phyloP scores from a whole-genome alignment of 2,888 invertebrate genomes.

The Chymomyza fuscimana region DNA sequence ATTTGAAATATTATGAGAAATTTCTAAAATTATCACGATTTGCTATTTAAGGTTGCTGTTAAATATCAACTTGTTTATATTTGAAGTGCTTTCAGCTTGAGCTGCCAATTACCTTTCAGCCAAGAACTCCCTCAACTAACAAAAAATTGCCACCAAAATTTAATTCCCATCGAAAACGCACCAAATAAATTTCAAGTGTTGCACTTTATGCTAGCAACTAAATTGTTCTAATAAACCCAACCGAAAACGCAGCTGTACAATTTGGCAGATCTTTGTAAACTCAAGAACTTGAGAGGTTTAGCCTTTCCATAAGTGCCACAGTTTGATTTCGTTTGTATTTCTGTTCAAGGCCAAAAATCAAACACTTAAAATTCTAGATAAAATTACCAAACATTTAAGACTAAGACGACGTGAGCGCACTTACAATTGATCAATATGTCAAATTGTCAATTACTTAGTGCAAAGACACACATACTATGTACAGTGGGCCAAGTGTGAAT shows the following conservation, averaged over 20 bases:
- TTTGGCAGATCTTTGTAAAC: background rate
- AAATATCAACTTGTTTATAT: too few species aligned
- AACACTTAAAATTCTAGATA: background rate
- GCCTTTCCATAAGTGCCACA: background rate
- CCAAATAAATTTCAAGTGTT: background rate
- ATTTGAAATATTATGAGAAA: too few species aligned
- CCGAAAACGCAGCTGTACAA: background rate
- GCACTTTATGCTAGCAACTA: background rate
- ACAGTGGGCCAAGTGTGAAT: conserved; percentile 2
- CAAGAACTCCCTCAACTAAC: background rate
- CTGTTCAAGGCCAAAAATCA: background rate
- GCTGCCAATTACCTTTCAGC: background rate
- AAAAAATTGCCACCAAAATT: background rate
- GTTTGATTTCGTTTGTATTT: background rate
- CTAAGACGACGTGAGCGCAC: conserved; percentile 12
- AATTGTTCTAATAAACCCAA: background rate
- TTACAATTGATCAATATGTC: conserved; percentile 45
- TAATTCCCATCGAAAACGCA: background rate
- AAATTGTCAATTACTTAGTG: conserved; percentile 54
- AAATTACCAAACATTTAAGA: conserved; percentile 11
- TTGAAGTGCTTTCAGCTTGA: background rate
- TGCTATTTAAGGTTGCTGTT: too few species aligned
- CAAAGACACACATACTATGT: background rate
- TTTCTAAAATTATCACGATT: too few species aligned
- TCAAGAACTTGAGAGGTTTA: background rate